Evolutionary conservation across 2,113 vertebrate genomes (phyloP), one percentile per base, ranked within the genome.

Genomic region (Micronycteris hirsuta): DNA sequence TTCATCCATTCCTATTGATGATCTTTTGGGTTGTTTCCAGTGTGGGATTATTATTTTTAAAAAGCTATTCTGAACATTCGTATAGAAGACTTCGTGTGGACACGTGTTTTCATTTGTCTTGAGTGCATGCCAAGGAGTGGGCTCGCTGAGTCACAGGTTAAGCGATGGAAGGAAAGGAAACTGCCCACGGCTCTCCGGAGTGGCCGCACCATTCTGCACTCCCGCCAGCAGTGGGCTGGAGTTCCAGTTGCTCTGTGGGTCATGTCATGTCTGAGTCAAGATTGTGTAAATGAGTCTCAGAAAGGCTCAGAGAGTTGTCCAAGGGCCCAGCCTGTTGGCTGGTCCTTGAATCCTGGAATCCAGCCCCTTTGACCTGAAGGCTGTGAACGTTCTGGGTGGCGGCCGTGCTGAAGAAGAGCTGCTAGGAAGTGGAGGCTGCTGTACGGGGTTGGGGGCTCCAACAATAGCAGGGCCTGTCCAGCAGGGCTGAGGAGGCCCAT

Each of bases 191-290:
- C 15, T 16, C 52, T 67, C 2, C 81, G 11, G 49, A 56, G 33
- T 0, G 15, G 13, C 38, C 4, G 3, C 1, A 14, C 68, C 65
- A 13, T 38, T 43, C 38, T 41, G 17, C 38, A 0, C 36, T 16
- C 52, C 45, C 10, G 1, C 33, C 20, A 1, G 38, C 47, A 33
- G 1, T 1, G 0, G 2, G 0, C 11, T 17, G 61, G 85, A 3
- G 12, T 19, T 74, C 19, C 14, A 4, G 9, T 17, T 15, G 19
- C 36, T 73, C 82, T 5, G 33, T 81, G 68, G 76, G 33, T 33
- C 15, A 54, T 45, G 45, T n/a, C 8, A 61, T 28, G 26, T 61
- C 58, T 15, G 26, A 71, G 83, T 85, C 78, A 47, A 28, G 43
- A 74, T 43, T 58, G 6, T 14, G 49, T 81, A 26, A 68, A 36